Base-by-base conservation (phyloP, 2,888 invertebrate species). In the Anodontia alba region DNA sequence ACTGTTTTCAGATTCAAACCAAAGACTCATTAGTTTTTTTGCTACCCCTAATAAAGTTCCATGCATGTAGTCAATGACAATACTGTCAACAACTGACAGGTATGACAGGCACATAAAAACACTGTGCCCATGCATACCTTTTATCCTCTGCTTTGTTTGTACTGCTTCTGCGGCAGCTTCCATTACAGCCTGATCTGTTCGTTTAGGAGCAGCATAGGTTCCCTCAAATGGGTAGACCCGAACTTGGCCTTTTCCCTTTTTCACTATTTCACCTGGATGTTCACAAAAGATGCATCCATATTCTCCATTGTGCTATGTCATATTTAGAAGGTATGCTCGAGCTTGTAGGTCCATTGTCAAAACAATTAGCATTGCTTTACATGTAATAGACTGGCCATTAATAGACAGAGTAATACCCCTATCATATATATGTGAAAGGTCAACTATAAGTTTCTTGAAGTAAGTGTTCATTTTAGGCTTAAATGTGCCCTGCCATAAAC, bases 241-340 rank as follows among this genome's bases (percentile, higher is more conserved):
- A 43, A 81, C 81, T 31, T 79, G 54, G 8, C 81, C 82, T 68
- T 77, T 80, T 12, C 86, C 81, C 54, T 70, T 77, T 26, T 20
- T n/a, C 0, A 78, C 80, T n/a, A 70, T 69, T 31, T 51, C 31
- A 0, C 81, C 83, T 33, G 73, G 51, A 23, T 81, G 76, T 31
- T 49, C 46, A 67, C 86, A 86, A 26, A 71, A 80, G 0, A 82
- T 26, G 66, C 86, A 86, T 1, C 80, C 79, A 80, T 54, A 49
- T 51, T 78, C 68, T 2, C 82, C 86, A 80, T 82, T 86, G 46
- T 84, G 84, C 31, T 81, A 81, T 3, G 83, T 83, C 82, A 83
- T 84, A 17, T 79, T 49, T 1, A 78, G 29, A 17, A 84, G 75
- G 70, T 73, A 43, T 20, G 83, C 76, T 49, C 83, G 71, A n/a